Base-by-base conservation (phyloP, 2,113 vertebrate species). In the Nycticebus coucang region DNA sequence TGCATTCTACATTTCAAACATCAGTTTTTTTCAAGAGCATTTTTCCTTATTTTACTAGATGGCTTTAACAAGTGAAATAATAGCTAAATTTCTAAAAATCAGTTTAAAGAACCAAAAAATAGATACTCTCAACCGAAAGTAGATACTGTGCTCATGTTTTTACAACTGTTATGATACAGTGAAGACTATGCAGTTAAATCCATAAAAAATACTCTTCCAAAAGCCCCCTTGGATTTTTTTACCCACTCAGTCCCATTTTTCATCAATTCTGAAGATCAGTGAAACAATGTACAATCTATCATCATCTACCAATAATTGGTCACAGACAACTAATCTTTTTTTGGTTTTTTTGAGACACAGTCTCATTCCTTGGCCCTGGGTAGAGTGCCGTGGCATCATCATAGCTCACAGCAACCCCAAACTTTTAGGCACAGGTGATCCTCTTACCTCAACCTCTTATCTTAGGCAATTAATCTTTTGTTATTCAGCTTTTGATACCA, bases 1-100 rank as follows among this genome's bases (percentile, higher is more conserved):
- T 92, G 78, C 45, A 92, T 21, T 84, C 66, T 72, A 78, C 24
- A 91, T 85, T 96, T 78, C n/a, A 91, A 93, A 88, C 6, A 93
- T 72, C 12, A 33, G 4, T 64, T 87, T 87, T 71, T 69, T 71
- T 33, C 55, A 77, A 75, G 15, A 88, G 7, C 1, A 72, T 83
- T 64, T 59, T 60, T 71, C 33, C 53, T 82, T 78, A 75, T 68
- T 83, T 96, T 74, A 87, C n/a, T 72, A 87, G 28, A 72, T 62
- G 15, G 57, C 18, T 92, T 92, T 89, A 66, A 89, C n/a, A 88
- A 84, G 78, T 68, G 33, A 77, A 96, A 81, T 12, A 79, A 10
- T 41, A 62, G 55, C 74, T 22, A 7, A 84, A 24, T 15, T 86
- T 59, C 78, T 50, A 71, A 93, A 18, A 14, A 78, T 22, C 0